Evolutionary conservation across 2,888 invertebrate species (phyloP), one percentile per base, ranked within the genome.

Genomic region (Metacarcinus magister): DNA sequence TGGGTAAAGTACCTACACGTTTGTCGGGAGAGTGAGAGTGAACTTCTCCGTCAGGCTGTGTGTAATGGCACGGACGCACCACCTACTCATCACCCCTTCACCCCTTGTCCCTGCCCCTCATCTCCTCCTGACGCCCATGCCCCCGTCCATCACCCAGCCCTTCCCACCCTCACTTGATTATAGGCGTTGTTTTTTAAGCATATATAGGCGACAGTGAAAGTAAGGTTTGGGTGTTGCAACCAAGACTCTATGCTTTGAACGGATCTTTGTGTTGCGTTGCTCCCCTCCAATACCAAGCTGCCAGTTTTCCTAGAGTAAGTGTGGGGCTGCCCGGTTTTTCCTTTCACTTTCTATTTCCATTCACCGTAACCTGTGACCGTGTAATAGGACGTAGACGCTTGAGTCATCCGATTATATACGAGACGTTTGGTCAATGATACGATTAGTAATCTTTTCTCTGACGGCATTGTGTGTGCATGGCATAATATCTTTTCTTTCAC

Each of bases 151-250:
- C 67, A 67, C 67, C 67, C 23, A 10, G 19, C n/a, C 13, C 28
- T 32, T 32, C 7, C 32, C 82, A 32, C 32, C 19, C 82, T 32
- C 32, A 82, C 82, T 82, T 32, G 67, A 16, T 82, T 82, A 82
- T 32, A 82, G 82, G 32, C 82, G 82, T 67, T 67, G 67, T 67
- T 67, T 67, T 67, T 67, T 67, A 67, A 67, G 67, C 67, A 67
- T 67, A 67, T 67, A 67, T 67, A 67, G 67, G 67, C 19, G 67
- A 67, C 67, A 67, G 67, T 67, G 67, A 67, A 67, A 67, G 67
- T 67, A 67, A 67, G 23, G 67, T 5, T 67, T 19, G 16, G 23
- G 67, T 67, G 67, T 67, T 67, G 67, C 67, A 67, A 67, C 23
- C 54, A 54, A 67, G 67, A 67, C n/a, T n/a, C 16, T 67, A 16